Evolutionary conservation across 1,140 invertebrate species (phyloP), one percentile per base, ranked within the genome.

Genomic region (Magallana angulata): DNA sequence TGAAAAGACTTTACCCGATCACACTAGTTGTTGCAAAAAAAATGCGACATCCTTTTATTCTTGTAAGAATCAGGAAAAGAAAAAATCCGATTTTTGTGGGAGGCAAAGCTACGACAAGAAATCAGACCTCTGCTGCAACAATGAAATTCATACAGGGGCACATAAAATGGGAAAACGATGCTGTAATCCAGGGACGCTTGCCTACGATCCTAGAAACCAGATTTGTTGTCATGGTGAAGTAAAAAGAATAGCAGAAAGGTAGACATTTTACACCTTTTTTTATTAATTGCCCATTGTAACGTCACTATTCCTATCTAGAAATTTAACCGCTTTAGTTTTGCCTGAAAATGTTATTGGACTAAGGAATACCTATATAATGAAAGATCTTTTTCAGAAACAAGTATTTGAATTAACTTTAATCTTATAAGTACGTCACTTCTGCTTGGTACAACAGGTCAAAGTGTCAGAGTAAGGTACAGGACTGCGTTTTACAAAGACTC

Each of bases 101-200:
- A 11, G 6, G 5, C 68, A 36, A 12, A 18, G 6, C 8, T 76
- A 76, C 36, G 24, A 76, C 24, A 36, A 30, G 0, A 6, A 30
- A 9, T 36, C 18, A 8, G 68, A 76, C 24, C 68, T 76, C 24
- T 76, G 68, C 68, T 76, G 68, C 68, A 76, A 76, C 36, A 36
- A 8, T 24, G 24, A 76, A 12, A 24, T 76, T 30, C 68, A 76
- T 11, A 76, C 14, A 24, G 24, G 68, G 6, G 68, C 68, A 8
- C 24, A 9, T 8, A 30, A 14, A 30, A 30, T 8, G 3, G 68
- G 68, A 30, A 24, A 30, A 76, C 11, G 12, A 76, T 76, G 68
- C 68, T 76, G 68, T 76, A 2, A 36, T 36, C 24, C 68, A 9
- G 68, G 68, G 14, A 76, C 18, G 8, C 24, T 30, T 12, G 11